phyloP scores from a whole-genome alignment of 2,888 invertebrate species.

The Julus scandinavius region DNA sequence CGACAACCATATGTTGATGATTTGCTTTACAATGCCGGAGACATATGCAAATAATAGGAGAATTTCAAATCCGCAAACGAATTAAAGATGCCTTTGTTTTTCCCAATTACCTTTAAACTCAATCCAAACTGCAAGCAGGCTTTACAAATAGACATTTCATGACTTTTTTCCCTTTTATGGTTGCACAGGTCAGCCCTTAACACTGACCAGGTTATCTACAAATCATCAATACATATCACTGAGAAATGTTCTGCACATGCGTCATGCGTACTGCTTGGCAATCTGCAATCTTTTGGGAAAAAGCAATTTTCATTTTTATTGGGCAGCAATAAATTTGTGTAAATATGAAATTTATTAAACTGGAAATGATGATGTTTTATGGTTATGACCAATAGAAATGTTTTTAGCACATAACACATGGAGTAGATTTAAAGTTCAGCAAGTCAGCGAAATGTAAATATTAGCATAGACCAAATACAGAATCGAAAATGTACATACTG shows the following conservation, averaged over 20 bases:
- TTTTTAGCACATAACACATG: background rate
- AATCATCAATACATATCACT: background rate
- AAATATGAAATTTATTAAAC: background rate
- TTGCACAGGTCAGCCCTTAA: background rate
- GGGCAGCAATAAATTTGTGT: background rate
- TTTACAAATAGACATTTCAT: background rate
- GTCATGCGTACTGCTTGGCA: background rate
- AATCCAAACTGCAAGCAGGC: background rate
- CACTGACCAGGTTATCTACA: background rate
- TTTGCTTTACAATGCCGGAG: background rate
- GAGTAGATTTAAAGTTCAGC: background rate
- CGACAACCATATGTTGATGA: conserved; percentile 11
- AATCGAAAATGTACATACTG: background rate
- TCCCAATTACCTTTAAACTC: background rate
- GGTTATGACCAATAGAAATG: background rate
- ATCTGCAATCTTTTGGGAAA: background rate
- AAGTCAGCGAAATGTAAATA: background rate
- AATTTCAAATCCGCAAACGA: background rate
- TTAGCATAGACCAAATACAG: background rate
- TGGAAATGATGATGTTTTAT: background rate
- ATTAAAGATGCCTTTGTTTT: background rate
- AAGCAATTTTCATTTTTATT: background rate
- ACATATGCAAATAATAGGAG: background rate
- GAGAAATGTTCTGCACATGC: background rate
- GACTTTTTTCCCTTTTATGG: background rate